phyloP scores from a whole-genome alignment of 2,113 vertebrate species.

The Aegotheles bennettii region DNA sequence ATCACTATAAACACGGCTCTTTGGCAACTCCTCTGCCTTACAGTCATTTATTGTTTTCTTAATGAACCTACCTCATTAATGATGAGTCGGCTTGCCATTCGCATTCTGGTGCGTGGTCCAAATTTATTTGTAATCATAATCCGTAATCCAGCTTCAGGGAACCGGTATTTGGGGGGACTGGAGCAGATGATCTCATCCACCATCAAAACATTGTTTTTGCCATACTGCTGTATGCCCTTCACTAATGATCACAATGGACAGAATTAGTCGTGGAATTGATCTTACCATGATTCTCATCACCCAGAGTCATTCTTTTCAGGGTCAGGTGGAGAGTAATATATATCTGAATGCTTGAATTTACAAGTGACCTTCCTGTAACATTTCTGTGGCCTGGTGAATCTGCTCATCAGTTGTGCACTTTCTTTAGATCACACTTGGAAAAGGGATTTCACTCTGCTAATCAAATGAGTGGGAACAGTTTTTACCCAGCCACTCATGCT shows the following conservation, averaged over 20 bases:
- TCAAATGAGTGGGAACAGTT: background rate
- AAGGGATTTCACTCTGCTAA: background rate
- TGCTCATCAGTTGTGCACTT: background rate
- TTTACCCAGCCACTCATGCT: background rate
- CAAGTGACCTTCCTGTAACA: background rate
- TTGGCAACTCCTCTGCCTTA: background rate
- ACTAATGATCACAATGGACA: slow-evolving; percentile 74
- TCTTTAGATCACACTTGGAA: background rate
- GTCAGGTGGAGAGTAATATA: background rate
- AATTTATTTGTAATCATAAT: slow-evolving; percentile 97
- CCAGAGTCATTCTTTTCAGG: background rate
- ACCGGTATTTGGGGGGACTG: slow-evolving; percentile 91
- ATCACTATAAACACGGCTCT: background rate
- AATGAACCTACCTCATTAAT: slow-evolving; percentile 87
- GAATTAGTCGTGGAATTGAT: background rate
- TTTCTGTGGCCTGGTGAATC: background rate
- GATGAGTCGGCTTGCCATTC: slow-evolving; percentile 96
- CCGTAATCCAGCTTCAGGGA: slow-evolving; percentile 91
- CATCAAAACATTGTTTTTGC: slow-evolving; percentile 89
- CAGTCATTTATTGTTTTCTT: background rate
- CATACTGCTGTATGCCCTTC: slow-evolving; percentile 81
- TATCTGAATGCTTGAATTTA: background rate
- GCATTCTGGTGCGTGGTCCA: slow-evolving; percentile 90
- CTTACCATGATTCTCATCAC: background rate
- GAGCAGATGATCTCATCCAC: slow-evolving; percentile 95